Evolutionary conservation across 1,140 invertebrate species (phyloP).

Genomic region (Hesperophylax magnus): DNA sequence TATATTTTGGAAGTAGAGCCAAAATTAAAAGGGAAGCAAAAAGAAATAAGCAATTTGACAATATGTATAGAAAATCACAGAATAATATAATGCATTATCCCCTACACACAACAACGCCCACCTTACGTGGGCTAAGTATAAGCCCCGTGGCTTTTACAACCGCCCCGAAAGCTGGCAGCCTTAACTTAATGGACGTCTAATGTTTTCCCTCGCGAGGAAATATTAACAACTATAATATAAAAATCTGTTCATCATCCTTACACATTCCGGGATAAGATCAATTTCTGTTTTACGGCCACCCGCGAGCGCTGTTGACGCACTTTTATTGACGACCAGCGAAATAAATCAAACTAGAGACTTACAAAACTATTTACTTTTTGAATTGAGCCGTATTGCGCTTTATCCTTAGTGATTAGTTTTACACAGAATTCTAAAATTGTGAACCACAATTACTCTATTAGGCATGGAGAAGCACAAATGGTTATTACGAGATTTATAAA

Average conservation of each 20-base stretch:
- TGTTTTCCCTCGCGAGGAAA: conserved; percentile 18
- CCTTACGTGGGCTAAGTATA: neutral
- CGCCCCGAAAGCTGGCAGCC: conserved; percentile 11
- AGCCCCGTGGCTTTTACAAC: conserved; percentile 14
- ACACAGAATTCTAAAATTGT: no score
- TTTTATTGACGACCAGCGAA: neutral
- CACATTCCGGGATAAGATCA: conserved; percentile 11
- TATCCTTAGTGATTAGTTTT: no score
- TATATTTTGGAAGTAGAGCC: no score
- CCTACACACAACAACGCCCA: neutral
- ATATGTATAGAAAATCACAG: no score
- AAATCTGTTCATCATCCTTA: conserved; percentile 17
- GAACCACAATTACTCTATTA: no score
- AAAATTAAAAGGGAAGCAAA: no score
- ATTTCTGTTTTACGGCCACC: conserved; percentile 1
- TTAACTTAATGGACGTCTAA: conserved; percentile 18
- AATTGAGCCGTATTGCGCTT: no score
- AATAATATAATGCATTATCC: neutral
- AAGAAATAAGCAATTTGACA: no score
- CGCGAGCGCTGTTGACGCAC: neutral
- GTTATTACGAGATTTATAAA: no score
- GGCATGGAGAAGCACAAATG: no score
- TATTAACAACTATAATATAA: conserved; percentile 29
- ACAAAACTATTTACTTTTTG: no score
- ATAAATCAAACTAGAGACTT: no score